phyloP scores from a whole-genome alignment of 2,888 invertebrate genomes.

The Hemistola chrysoprasaria region DNA sequence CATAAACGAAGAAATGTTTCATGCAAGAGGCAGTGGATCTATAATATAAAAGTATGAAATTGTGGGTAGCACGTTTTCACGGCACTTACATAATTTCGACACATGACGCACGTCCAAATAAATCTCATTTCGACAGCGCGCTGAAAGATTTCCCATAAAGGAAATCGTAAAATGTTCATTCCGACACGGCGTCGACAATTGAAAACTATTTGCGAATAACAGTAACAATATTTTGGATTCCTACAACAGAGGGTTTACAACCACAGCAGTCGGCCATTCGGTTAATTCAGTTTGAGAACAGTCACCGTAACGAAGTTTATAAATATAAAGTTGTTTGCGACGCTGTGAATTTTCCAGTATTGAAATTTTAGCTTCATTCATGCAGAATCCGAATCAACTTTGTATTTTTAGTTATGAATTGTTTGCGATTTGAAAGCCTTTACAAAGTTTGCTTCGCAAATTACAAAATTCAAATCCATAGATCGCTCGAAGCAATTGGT shows the following conservation, averaged over 20 bases:
- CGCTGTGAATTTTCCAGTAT: not conserved
- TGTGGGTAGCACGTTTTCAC: no score
- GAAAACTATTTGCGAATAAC: no score
- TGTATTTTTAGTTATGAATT: no score
- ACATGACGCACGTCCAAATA: constrained; percentile 16
- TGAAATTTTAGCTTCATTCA: constrained; percentile 1
- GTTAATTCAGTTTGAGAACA: constrained; percentile 6
- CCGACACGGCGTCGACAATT: not conserved
- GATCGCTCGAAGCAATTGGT: no score
- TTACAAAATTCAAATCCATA: no score
- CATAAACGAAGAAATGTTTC: no score
- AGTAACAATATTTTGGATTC: not conserved
- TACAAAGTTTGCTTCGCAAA: no score
- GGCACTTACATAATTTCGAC: constrained; percentile 17
- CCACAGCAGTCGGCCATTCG: constrained; percentile 1
- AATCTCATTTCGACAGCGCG: constrained; percentile 15
- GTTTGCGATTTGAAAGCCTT: no score
- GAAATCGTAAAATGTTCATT: constrained; percentile 5
- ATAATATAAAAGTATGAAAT: no score
- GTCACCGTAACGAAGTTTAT: constrained; percentile 1
- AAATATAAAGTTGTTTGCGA: constrained; percentile 6
- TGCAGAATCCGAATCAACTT: not conserved
- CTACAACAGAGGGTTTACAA: not conserved
- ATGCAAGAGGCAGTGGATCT: no score
- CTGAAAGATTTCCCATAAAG: constrained; percentile 6